phyloP scores from a whole-genome alignment of 1,140 invertebrate species.

The Bombus breviceps region DNA sequence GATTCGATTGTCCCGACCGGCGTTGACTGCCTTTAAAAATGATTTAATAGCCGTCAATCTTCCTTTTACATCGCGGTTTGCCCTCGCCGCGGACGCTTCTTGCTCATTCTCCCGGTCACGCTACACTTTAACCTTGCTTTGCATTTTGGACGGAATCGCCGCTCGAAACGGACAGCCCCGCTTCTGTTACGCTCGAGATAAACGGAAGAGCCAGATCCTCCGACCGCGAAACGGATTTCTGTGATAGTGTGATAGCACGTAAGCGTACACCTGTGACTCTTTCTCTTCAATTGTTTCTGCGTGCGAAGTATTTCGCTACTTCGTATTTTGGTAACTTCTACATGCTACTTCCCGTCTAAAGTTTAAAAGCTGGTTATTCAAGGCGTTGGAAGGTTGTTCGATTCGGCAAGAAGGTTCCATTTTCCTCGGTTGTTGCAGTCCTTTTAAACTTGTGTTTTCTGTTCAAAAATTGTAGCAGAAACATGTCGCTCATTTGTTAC shows the following conservation, averaged over 20 bases:
- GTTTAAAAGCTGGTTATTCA: neutral
- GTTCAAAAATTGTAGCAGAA: neutral
- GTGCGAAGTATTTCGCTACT: neutral
- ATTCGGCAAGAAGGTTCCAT: neutral
- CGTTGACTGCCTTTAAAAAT: constrained; percentile 39
- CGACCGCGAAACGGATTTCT: neutral
- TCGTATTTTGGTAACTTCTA: neutral
- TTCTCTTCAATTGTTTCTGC: no score
- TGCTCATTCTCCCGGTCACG: neutral
- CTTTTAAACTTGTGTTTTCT: neutral
- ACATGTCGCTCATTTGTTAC: neutral
- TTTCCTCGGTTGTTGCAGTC: neutral
- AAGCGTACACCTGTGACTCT: neutral
- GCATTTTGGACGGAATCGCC: neutral
- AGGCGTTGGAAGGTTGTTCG: neutral
- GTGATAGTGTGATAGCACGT: no score
- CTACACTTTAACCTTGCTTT: constrained; percentile 12
- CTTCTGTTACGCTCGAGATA: constrained; percentile 27
- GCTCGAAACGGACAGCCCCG: neutral
- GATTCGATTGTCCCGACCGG: constrained; percentile 29
- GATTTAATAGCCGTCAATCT: constrained; percentile 51
- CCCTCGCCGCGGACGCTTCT: neutral
- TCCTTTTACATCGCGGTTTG: constrained; percentile 36
- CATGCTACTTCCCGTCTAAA: neutral
- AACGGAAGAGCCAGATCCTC: neutral